Base-by-base conservation (phyloP, 2,888 invertebrate species). In the Leptodirus hochenwartii region DNA sequence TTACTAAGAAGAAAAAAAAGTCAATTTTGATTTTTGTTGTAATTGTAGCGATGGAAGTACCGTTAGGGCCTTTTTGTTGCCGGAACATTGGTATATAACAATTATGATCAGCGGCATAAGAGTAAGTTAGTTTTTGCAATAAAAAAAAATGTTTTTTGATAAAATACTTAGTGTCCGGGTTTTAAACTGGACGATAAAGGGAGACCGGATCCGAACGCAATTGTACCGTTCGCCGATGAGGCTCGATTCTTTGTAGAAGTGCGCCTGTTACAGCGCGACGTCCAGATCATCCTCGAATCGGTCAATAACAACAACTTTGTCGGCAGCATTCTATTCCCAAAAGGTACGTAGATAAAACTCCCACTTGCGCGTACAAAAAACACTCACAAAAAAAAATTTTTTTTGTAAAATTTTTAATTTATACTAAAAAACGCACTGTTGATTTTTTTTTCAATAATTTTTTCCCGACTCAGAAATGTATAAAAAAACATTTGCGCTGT, bases 31-130 rank as follows among this genome's bases (percentile, higher is more conserved):
- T n/a, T n/a, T n/a, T n/a, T n/a, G n/a, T n/a, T n/a, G n/a, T n/a
- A n/a, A n/a, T n/a, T n/a, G n/a, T n/a, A n/a, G n/a, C 32, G 96
- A 98, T 58, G 96, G 96, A 0, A 91, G 91, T 17, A 96, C 96
- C 2, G 75, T 95, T 9, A 69, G 95, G 39, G 80, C 85, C 3
- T 82, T 93, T 46, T 61, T 99, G 8, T 56, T 95, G 32, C 93
- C 95, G 2, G 82, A 81, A 34, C 90, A 74, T 54, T 75, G 87
- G 43, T 81, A 90, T 47, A 73, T 96, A 34, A 96, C 91, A 1
- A 56, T 98, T 34, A 91, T 93, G 81, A 72, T 98, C 38, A 84
- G 93, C 29, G 98, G 98, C 35, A 88, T 98, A 40, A 62, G 79
- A n/a, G n/a, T n/a, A n/a, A n/a, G n/a, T n/a, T n/a, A 47, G 74